phyloP scores from a whole-genome alignment of 2,797 vertebrate species.

The Halcyon chelicuti region DNA sequence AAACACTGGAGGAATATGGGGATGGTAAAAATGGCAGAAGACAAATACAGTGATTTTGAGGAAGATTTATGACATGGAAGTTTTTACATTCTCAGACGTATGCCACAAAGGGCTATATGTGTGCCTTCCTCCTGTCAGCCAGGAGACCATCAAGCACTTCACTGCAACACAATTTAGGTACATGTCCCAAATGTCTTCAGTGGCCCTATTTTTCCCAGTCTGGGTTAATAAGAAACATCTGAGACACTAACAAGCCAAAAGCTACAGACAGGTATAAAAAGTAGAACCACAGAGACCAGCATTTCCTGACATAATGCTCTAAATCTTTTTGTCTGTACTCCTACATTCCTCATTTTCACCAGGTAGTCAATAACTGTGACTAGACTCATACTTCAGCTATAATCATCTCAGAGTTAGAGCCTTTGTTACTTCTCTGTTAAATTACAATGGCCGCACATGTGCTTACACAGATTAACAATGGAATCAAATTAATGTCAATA shows the following conservation, averaged over 20 bases:
- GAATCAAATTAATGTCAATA: background rate
- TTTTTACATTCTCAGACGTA: rapidly evolving
- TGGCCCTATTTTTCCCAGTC: background rate
- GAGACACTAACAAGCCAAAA: background rate
- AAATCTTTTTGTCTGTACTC: background rate
- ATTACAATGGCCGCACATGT: background rate
- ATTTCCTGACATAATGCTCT: background rate
- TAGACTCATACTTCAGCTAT: background rate
- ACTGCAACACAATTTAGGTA: background rate
- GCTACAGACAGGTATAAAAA: background rate
- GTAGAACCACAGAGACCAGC: background rate
- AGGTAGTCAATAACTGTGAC: background rate
- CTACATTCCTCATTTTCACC: background rate
- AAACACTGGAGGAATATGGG: background rate
- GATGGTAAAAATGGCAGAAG: background rate
- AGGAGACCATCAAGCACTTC: background rate
- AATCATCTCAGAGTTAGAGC: background rate
- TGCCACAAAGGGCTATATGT: rapidly evolving
- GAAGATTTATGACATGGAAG: background rate
- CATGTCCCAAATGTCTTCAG: rapidly evolving
- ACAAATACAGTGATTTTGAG: background rate
- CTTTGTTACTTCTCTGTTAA: background rate
- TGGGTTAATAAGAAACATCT: background rate
- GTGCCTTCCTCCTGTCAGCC: background rate
- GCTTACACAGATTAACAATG: background rate